Evolutionary conservation across 2,113 vertebrate genomes (phyloP).

Genomic region (Colaptes auratus): DNA sequence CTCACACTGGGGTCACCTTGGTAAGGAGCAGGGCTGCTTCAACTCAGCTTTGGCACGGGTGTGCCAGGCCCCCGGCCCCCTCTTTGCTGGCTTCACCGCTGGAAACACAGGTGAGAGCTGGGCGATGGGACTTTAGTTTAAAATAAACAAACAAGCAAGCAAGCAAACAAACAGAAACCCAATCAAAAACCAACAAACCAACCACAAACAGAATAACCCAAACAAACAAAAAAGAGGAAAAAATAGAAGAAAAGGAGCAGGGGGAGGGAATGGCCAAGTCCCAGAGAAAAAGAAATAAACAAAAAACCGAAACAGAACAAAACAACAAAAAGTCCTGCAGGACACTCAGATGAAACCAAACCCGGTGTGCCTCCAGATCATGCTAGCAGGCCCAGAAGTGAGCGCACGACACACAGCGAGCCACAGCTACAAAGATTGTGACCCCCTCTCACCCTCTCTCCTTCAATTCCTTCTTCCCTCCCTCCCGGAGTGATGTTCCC

Average conservation of each 20-base stretch:
- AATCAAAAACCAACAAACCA: too few species aligned
- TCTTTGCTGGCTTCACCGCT: background rate
- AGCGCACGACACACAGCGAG: background rate
- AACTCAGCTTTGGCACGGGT: background rate
- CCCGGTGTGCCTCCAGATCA: background rate
- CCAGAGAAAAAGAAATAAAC: background rate
- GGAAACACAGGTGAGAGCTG: background rate
- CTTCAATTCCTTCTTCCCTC: background rate
- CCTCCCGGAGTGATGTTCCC: background rate
- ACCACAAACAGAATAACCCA: too few species aligned
- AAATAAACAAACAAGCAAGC: too few species aligned
- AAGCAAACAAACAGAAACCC: background rate
- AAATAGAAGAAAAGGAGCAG: too few species aligned
- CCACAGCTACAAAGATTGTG: background rate
- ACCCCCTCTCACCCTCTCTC: background rate
- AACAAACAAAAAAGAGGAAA: background rate
- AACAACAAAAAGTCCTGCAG: background rate
- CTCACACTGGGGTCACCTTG: accelerated
- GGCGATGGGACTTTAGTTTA: accelerated
- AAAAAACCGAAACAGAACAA: too few species aligned
- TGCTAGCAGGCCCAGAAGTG: background rate
- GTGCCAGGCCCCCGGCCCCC: background rate
- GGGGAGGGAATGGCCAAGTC: background rate
- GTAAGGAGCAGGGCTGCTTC: background rate
- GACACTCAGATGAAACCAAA: background rate